Conservation (phyloP, 2,797 vertebrate genomes). For the Enteromius viviparus region DNA sequence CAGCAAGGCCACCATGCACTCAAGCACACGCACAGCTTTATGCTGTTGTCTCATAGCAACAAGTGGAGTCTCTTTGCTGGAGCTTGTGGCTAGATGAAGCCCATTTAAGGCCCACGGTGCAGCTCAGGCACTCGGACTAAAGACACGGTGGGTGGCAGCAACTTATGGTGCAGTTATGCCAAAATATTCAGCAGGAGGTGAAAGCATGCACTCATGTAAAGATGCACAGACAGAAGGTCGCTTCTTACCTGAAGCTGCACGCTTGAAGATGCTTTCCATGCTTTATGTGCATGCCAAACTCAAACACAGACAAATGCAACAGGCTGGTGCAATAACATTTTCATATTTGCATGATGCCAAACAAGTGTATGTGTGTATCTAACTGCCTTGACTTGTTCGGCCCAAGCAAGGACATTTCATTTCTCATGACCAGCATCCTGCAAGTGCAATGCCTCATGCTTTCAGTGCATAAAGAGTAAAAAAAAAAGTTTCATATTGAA, state of each 20-base stretch:
- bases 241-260: background rate
- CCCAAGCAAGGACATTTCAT: background rate
- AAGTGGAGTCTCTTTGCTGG: slow-evolving; percentile 71
- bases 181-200: slow-evolving; percentile 17
- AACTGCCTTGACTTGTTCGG: background rate
- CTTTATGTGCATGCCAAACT: background rate
- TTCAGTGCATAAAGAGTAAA: background rate
- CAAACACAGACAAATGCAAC: background rate
- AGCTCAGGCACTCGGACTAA: slow-evolving; percentile 28
- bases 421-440: background rate
- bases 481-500: background rate
- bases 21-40: slow-evolving; percentile 66
- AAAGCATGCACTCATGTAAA: background rate
- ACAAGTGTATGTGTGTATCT: background rate
- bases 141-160: slow-evolving; percentile 23
- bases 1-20: slow-evolving; percentile 73
- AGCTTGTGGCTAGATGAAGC: slow-evolving; percentile 40
- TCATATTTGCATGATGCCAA: background rate
- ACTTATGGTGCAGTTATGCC: slow-evolving; percentile 22
- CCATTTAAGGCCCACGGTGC: slow-evolving; percentile 52
- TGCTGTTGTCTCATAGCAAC: slow-evolving; percentile 81
- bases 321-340: background rate
- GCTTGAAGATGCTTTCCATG: background rate
- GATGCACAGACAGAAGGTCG: background rate
- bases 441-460: background rate